Evolutionary conservation across 2,113 vertebrate species (phyloP).

Genomic region (Phodopus roborovskii): DNA sequence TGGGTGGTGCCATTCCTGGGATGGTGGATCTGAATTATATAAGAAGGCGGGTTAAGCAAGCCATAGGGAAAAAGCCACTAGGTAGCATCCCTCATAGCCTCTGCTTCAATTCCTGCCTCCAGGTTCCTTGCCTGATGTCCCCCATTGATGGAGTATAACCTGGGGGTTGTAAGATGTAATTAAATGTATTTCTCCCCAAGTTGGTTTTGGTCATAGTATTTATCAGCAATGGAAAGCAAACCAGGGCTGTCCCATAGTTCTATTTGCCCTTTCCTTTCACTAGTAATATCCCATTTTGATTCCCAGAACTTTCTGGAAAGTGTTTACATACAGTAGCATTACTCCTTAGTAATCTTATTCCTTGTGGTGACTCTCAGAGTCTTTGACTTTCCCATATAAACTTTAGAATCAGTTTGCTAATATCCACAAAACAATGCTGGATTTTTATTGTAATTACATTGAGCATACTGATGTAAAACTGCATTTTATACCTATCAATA

Average conservation of each 20-base stretch:
- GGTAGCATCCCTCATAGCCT: neutral
- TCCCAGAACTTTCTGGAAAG: neutral
- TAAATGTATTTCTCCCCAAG: neutral
- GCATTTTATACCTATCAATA: constrained; percentile 1
- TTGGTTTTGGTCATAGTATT: neutral
- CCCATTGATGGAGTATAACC: neutral
- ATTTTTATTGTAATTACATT: neutral
- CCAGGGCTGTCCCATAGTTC: neutral
- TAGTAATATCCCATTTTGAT: neutral
- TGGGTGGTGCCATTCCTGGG: neutral
- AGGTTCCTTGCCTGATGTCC: neutral
- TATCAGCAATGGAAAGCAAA: neutral
- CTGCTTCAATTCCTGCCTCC: neutral
- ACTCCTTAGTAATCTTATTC: neutral
- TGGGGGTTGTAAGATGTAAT: neutral
- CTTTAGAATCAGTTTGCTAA: neutral
- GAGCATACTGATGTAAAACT: neutral
- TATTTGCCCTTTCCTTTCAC: neutral
- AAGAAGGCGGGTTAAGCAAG: neutral
- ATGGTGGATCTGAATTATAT: neutral
- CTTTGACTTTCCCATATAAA: constrained; percentile 15
- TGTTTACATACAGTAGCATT: neutral
- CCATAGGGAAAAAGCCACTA: neutral
- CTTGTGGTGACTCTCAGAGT: neutral
- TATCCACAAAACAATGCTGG: neutral